Evolutionary conservation across 2,888 invertebrate genomes (phyloP).

Genomic region (Sphaeridia pumilis): DNA sequence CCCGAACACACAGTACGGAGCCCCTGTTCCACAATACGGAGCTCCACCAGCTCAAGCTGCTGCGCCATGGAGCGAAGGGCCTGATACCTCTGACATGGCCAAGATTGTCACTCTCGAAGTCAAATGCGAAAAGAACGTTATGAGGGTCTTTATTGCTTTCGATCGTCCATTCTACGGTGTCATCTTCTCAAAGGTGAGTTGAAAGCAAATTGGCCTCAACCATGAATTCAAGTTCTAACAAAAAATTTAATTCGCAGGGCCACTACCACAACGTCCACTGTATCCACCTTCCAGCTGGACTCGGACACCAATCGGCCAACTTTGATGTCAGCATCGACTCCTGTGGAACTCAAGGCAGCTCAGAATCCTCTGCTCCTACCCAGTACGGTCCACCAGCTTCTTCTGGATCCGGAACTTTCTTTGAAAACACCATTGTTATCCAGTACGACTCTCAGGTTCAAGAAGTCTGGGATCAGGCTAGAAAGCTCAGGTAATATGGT

Average conservation of each 20-base stretch:
- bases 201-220: constrained; percentile 3
- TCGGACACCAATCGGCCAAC: constrained; percentile 72
- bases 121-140: constrained; percentile 84
- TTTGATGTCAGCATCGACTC: constrained; percentile 85
- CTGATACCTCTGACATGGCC: constrained; percentile 74
- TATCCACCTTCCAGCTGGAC: constrained; percentile 76
- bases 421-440: constrained; percentile 85
- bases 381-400: constrained; percentile 76
- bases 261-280: constrained; percentile 87
- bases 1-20: constrained; percentile 29
- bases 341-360: constrained; percentile 83
- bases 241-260: constrained; percentile 46
- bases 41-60: constrained; percentile 12
- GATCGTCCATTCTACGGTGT: constrained; percentile 93
- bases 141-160: constrained; percentile 88
- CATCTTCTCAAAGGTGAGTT: constrained; percentile 63
- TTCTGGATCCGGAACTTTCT: constrained; percentile 80
- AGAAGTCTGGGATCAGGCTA: constrained; percentile 90
- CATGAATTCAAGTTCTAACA: too few species aligned
- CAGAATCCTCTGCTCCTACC: constrained; percentile 60
- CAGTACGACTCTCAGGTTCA: constrained; percentile 82
- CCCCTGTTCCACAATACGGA: too few species aligned
- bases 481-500: constrained; percentile 54
- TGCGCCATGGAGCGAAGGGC: constrained; percentile 29
- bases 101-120: constrained; percentile 85